Percentiles rank a stretch among this genome's conserved stretches.
phyloP scores from a whole-genome alignment of 2,797 vertebrate species.

The Pipistrellus kuhlii region DNA sequence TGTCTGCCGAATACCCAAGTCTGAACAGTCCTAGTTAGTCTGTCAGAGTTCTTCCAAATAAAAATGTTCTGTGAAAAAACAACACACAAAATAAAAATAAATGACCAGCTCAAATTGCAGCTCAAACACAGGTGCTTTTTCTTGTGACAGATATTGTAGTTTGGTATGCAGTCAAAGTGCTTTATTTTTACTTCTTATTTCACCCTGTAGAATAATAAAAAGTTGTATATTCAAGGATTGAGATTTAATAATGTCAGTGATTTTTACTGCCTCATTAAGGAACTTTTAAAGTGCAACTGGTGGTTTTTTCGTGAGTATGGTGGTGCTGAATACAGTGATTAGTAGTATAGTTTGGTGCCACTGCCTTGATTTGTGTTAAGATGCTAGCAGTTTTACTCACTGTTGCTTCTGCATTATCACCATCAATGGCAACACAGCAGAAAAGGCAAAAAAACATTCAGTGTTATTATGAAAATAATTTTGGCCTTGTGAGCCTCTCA shows the following conservation, averaged over 20 bases:
- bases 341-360: too few relatives aligned
- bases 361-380: not conserved
- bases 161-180: not conserved
- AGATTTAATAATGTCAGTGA: not conserved
- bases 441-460: slow-evolving; percentile 1
- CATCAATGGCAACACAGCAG: not conserved
- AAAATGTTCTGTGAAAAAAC: not conserved
- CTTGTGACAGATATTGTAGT: not conserved
- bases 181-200: not conserved
- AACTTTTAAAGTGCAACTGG: not conserved
- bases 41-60: slow-evolving; percentile 1
- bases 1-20: not conserved
- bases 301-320: not conserved
- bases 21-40: slow-evolving; percentile 21
- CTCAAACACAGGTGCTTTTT: not conserved
- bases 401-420: not conserved
- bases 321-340: not conserved
- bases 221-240: not conserved
- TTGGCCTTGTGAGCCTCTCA: not conserved
- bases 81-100: not conserved
- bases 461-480: not conserved
- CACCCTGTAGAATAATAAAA: not conserved
- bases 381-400: not conserved
- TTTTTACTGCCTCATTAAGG: not conserved
- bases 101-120: not conserved